Evolutionary conservation across 2,888 invertebrate species (phyloP).

Genomic region (Oscheius onirici): DNA sequence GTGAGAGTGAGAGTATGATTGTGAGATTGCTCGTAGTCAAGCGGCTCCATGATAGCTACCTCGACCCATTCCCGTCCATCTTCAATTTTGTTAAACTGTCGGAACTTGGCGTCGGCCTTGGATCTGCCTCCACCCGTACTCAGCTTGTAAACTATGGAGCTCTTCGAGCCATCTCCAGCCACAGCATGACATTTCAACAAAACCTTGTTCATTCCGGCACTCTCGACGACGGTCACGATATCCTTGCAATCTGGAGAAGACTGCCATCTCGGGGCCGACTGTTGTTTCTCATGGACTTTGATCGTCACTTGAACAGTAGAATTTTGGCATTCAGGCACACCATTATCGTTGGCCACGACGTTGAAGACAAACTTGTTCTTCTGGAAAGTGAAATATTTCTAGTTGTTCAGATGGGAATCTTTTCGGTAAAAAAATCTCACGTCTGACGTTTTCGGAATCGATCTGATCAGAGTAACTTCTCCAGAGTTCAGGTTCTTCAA

Average conservation of each 20-base stretch:
- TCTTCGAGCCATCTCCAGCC: slow-evolving; percentile 49
- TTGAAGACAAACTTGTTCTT: slow-evolving; percentile 75
- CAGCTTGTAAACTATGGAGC: slow-evolving; percentile 62
- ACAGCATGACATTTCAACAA: slow-evolving; percentile 64
- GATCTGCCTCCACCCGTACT: slow-evolving; percentile 38
- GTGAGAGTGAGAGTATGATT: slow-evolving; percentile 69
- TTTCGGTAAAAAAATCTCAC: background rate
- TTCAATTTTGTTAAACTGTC: slow-evolving; percentile 63
- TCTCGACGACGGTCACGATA: slow-evolving; percentile 56
- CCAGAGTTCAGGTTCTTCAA: slow-evolving; percentile 42
- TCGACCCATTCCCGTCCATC: slow-evolving; percentile 55
- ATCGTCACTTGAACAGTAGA: slow-evolving; percentile 78
- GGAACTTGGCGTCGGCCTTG: slow-evolving; percentile 62
- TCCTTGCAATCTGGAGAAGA: slow-evolving; percentile 53
- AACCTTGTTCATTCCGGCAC: slow-evolving; percentile 63
- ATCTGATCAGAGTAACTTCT: slow-evolving; percentile 51
- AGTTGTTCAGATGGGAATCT: too few relatives aligned
- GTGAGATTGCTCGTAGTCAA: slow-evolving; percentile 68
- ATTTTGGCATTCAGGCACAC: slow-evolving; percentile 77
- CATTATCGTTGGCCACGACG: slow-evolving; percentile 84
- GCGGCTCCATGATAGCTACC: slow-evolving; percentile 64
- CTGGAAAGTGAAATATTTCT: too few relatives aligned
- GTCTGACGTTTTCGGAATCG: slow-evolving; percentile 45
- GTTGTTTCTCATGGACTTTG: slow-evolving; percentile 58
- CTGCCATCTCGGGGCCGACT: slow-evolving; percentile 67